These are phyloP conservation scores for Lichenostomus cassidix DNA, from an alignment of 2,113 vertebrate genomes.

Conservation along the genomic window DNA sequence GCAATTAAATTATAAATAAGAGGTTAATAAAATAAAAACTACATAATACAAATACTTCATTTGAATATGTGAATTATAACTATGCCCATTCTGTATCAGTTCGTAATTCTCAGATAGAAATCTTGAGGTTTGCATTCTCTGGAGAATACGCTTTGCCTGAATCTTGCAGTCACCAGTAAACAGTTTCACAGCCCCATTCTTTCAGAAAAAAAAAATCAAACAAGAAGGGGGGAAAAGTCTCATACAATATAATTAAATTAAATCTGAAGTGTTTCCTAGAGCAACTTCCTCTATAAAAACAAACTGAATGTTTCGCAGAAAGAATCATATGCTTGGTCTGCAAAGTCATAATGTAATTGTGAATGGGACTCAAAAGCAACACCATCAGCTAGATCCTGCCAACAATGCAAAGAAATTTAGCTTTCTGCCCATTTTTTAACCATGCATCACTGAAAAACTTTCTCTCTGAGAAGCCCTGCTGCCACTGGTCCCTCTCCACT, in stretches of 20 bases:
- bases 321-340: neutral
- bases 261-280: neutral
- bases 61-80: neutral
- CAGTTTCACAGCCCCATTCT: neutral
- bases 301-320: neutral
- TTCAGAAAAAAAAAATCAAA: neutral
- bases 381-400: neutral
- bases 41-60: neutral
- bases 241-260: neutral
- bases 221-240: accelerated
- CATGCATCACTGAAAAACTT: neutral
- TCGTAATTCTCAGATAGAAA: neutral
- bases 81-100: neutral
- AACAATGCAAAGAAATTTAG: neutral
- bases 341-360: neutral
- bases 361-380: neutral
- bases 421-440: neutral
- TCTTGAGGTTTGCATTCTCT: neutral
- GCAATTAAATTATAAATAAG: slow-evolving; percentile 13
- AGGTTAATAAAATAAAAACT: slow-evolving; percentile 5
- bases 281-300: neutral
- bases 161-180: neutral
- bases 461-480: neutral
- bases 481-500: neutral
- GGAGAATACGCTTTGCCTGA: neutral